These are phyloP conservation scores for Drosophila meridionalis DNA, from an alignment of 2,888 invertebrate species.

Conservation along the genomic window DNA sequence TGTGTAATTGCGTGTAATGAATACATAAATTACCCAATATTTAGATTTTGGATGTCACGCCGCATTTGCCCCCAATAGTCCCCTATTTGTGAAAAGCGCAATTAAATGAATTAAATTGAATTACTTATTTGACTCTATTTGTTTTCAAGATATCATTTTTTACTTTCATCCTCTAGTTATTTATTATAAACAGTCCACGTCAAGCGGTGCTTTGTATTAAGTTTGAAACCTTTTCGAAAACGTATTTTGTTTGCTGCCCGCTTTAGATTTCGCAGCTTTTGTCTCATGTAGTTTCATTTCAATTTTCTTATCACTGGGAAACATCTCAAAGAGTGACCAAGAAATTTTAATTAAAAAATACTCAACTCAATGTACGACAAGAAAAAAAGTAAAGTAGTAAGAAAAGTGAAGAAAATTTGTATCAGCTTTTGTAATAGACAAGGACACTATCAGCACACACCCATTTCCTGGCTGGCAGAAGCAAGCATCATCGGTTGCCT, in stretches of 20 bases:
- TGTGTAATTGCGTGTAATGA: too few species aligned
- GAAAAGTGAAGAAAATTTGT: conserved; percentile 43
- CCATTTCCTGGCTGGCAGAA: not conserved
- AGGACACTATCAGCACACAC: conserved; percentile 32
- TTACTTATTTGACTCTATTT: too few species aligned
- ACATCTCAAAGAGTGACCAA: conserved; percentile 36
- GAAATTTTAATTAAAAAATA: conserved; percentile 67
- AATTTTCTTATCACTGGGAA: conserved; percentile 37
- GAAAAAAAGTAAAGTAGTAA: not conserved
- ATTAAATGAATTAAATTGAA: too few species aligned
- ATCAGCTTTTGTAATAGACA: conserved; percentile 50
- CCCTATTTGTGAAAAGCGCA: too few species aligned
- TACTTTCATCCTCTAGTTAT: too few species aligned
- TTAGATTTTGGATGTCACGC: too few species aligned
- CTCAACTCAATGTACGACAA: conserved; percentile 29
- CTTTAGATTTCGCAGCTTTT: conserved; percentile 10
- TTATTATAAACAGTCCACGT: not conserved
- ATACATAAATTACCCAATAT: too few species aligned
- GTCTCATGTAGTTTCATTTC: conserved; percentile 30
- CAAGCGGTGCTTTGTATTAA: not conserved
- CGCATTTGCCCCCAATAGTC: too few species aligned
- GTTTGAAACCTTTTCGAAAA: not conserved
- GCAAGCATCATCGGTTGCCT: conserved; percentile 22
- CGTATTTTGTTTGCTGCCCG: not conserved
- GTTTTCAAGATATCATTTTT: too few species aligned